phyloP scores from a whole-genome alignment of 2,113 vertebrate species.

The Aspidoscelis tigris region DNA sequence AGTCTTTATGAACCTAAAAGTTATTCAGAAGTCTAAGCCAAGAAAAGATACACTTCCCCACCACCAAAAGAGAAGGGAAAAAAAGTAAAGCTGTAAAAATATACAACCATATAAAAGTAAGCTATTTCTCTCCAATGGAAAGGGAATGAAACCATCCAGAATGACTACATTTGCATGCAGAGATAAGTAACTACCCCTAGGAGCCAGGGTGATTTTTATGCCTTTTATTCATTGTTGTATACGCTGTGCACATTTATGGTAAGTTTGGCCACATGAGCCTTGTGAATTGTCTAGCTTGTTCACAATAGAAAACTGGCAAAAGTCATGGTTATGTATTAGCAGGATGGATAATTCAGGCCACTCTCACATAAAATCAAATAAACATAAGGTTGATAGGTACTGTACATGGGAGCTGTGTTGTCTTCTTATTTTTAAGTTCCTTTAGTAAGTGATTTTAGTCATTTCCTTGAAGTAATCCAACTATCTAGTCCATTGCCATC shows the following conservation, averaged over 20 bases:
- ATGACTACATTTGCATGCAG: neutral
- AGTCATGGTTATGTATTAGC: neutral
- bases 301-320: neutral
- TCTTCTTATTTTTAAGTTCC: no score
- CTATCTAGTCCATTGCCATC: no score
- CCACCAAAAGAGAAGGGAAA: no score
- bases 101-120: constrained; percentile 7
- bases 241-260: neutral
- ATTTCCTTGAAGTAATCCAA: no score
- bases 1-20: constrained; percentile 28
- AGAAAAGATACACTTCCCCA: neutral
- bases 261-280: neutral
- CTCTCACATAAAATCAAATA: neutral
- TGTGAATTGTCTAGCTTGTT: neutral
- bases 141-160: neutral
- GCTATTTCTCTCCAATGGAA: neutral
- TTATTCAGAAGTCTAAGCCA: constrained; percentile 3
- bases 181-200: neutral
- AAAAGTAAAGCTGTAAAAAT: constrained; percentile 2
- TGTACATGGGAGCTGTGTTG: no score
- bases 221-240: neutral
- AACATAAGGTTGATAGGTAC: no score
- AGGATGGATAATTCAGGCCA: neutral
- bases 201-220: neutral
- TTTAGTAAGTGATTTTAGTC: no score